Percentiles rank a stretch among this genome's conserved stretches.
These are phyloP conservation scores for Epinephelus moara DNA, from an alignment of 2,113 vertebrate species.

Conservation along the genomic window DNA sequence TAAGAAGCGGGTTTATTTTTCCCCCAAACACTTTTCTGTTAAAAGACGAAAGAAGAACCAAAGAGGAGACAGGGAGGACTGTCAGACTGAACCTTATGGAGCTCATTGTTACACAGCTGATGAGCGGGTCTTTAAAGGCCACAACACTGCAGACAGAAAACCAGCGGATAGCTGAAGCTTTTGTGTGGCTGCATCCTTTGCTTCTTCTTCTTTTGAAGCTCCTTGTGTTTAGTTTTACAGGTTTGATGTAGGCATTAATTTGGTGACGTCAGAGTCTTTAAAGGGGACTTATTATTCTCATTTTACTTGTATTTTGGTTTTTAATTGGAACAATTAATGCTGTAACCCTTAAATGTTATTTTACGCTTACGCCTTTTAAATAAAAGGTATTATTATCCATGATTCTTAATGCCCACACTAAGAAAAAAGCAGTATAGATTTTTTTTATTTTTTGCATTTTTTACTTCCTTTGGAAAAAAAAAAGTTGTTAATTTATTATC, in stretches of 20 bases:
- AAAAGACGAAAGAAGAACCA: conserved; percentile 52
- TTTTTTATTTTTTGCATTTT: no score
- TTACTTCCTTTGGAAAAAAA: no score
- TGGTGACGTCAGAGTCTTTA: no score
- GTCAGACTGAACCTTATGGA: conserved; percentile 48
- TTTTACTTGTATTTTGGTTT: no score
- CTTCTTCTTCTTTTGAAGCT: conserved; percentile 21
- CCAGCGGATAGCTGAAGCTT: conserved; percentile 5
- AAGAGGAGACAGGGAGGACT: conserved; percentile 22
- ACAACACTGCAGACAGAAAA: conserved; percentile 24
- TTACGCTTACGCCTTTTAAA: no score
- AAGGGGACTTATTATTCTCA: no score
- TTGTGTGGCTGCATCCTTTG: conserved; percentile 16
- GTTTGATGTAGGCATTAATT: neutral
- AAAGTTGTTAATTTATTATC: no score
- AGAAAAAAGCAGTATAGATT: no score
- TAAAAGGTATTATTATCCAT: no score
- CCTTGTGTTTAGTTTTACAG: neutral
- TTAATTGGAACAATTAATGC: no score
- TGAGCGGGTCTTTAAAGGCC: conserved; percentile 43
- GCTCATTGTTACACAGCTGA: conserved; percentile 65
- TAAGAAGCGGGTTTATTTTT: conserved; percentile 73
- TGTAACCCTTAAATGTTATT: no score
- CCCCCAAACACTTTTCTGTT: conserved; percentile 59
- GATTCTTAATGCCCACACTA: no score